These are phyloP conservation scores for Tupiocoris notatus DNA, from an alignment of 2,888 invertebrate genomes.

Conservation along the genomic window DNA sequence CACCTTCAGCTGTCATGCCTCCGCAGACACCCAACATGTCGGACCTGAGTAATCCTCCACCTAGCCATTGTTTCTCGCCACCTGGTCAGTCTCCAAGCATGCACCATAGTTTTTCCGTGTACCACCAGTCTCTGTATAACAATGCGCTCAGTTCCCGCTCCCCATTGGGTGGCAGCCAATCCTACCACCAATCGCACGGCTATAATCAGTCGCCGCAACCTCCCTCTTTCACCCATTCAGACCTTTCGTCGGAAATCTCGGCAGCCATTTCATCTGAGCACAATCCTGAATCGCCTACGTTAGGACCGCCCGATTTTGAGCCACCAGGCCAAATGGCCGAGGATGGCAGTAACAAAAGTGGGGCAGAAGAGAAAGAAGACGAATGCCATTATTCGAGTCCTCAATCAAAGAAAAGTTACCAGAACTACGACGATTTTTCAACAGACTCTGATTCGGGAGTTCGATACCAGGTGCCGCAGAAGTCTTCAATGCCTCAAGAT, in stretches of 20 bases:
- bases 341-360: slow-evolving; percentile 51
- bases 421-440: slow-evolving; percentile 52
- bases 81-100: slow-evolving; percentile 58
- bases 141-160: slow-evolving; percentile 51
- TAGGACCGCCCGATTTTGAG: slow-evolving; percentile 71
- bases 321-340: slow-evolving; percentile 64
- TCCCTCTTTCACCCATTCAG: slow-evolving; percentile 64
- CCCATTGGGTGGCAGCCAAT: slow-evolving; percentile 52
- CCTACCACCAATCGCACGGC: slow-evolving; percentile 55
- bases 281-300: slow-evolving; percentile 64
- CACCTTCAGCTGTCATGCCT: background rate
- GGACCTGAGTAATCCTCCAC: slow-evolving; percentile 54
- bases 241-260: slow-evolving; percentile 73
- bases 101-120: slow-evolving; percentile 49
- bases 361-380: slow-evolving; percentile 51
- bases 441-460: slow-evolving; percentile 51
- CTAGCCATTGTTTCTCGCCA: slow-evolving; percentile 57
- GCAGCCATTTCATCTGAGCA: slow-evolving; percentile 72
- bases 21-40: slow-evolving; percentile 37
- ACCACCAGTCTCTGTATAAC: slow-evolving; percentile 50
- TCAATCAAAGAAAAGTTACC: slow-evolving; percentile 51
- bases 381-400: slow-evolving; percentile 53
- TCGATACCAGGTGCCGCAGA: slow-evolving; percentile 50
- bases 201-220: slow-evolving; percentile 54
- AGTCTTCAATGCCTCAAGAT: slow-evolving; percentile 58